A percentile compares a stretch with the other conserved stretches of the same genome.
These are phyloP conservation scores for Trematomus loennbergii DNA, from an alignment of 2,113 vertebrate genomes.

Conservation along the genomic window DNA sequence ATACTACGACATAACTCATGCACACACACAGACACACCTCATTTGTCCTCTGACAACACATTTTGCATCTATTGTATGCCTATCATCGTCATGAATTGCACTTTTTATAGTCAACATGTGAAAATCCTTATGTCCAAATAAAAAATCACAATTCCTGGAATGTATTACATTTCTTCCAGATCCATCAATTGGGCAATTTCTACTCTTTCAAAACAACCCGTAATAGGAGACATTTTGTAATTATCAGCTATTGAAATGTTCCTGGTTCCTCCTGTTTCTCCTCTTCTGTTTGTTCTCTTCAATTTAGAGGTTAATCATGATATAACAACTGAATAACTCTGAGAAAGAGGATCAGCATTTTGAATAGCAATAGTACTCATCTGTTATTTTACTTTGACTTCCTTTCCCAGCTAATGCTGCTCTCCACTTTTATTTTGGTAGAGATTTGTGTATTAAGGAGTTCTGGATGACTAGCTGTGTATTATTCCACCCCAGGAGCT, in stretches of 20 bases:
- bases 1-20: constrained; percentile 3
- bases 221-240: constrained; percentile 8
- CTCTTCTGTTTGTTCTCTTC: constrained; percentile 16
- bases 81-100: constrained; percentile 1
- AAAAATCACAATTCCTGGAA: constrained; percentile 34
- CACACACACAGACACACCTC: constrained; percentile 6
- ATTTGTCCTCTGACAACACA: constrained; percentile 18
- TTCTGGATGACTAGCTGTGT: constrained; percentile 83
- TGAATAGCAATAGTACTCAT: constrained; percentile 38
- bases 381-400: constrained; percentile 48
- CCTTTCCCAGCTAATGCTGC: constrained; percentile 44
- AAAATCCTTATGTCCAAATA: not conserved
- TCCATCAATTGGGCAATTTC: constrained; percentile 13
- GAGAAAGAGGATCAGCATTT: not conserved
- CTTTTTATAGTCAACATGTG: too few species aligned
- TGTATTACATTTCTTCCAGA: constrained; percentile 28
- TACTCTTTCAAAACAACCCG: constrained; percentile 6
- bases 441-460: constrained; percentile 80
- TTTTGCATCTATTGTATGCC: constrained; percentile 5
- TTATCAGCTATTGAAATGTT: constrained; percentile 34
- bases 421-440: constrained; percentile 65
- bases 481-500: constrained; percentile 82
- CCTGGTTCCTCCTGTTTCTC: constrained; percentile 17
- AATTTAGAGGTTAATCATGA: constrained; percentile 9
- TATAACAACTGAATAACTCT: constrained; percentile 33